Evolutionary conservation across 2,113 vertebrate species (phyloP), one percentile per base, ranked within the genome.

Genomic region (Melanocharis versteri): DNA sequence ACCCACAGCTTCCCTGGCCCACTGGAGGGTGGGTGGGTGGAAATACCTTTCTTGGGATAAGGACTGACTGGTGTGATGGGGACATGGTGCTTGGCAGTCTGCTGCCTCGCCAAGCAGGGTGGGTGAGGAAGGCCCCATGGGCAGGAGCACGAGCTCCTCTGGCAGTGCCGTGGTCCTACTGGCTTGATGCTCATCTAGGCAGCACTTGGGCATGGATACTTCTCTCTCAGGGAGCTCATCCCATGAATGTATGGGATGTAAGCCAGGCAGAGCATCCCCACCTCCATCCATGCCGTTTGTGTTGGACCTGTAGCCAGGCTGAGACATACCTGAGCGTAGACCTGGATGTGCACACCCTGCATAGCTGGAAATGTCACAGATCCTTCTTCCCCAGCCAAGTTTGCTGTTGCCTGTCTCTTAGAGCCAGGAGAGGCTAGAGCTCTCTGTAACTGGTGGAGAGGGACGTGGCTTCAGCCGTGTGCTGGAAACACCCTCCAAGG

Each of bases 191-290:
- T 71, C 39, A 33, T 56, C 28, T 5, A 1, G 20, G 57, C 70
- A 79, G 62, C 1, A 1, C 42, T 24, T 30, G 20, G 31, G 47
- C 31, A 3, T 13, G 78, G n/a, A 15, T 58, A 10, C 23, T 53
- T 11, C 33, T 77, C 42, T 58, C 40, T 33, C 0, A 5, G 19
- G 37, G 26, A 77, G 37, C 23, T 72, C 42, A 47, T 45, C 9
- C 33, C 2, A 0, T 4, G 42, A 53, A 28, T 0, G 0, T 39
- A 23, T 0, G 4, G 31, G 35, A 40, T 4, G 0, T 39, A 27
- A 90, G 37, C 37, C 3, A 1, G 42, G 23, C 76, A 50, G 82
- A 94, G 65, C 57, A 68, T 82, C 73, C 45, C 11, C 27, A 48
- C 33, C 47, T 83, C 57, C 0, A 0, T 8, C 71, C 0, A 0